Percentiles rank a stretch among this genome's conserved stretches.
phyloP scores from a whole-genome alignment of 2,797 vertebrate genomes.

The Notolabrus celidotus region DNA sequence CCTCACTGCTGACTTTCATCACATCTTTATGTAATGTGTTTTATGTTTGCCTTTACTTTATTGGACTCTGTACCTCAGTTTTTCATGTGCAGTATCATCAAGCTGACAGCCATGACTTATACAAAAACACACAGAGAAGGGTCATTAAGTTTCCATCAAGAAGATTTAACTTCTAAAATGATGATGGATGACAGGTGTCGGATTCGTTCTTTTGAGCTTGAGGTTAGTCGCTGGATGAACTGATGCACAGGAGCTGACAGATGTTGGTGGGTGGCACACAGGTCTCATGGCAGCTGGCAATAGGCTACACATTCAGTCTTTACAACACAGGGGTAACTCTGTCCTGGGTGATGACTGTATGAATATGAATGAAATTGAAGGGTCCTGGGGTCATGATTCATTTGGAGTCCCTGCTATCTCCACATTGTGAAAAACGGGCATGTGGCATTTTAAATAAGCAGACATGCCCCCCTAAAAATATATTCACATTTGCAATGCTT shows the following conservation, averaged over 20 bases:
- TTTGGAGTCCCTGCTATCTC: conserved; percentile 12
- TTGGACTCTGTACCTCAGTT: background rate
- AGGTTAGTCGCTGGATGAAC: conserved; percentile 21
- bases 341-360: conserved; percentile 18
- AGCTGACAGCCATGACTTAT: background rate
- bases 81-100: background rate
- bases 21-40: background rate
- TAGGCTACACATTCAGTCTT: conserved; percentile 24
- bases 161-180: conserved; percentile 9
- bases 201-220: conserved; percentile 30
- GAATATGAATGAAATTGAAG: conserved; percentile 35
- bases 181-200: background rate
- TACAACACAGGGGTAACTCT: conserved; percentile 41
- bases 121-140: no score
- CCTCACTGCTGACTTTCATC: no score
- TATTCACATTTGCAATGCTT: conserved; percentile 15
- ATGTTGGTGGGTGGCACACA: conserved; percentile 61
- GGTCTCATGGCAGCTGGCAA: conserved; percentile 24
- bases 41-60: background rate
- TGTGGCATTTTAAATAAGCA: conserved; percentile 18
- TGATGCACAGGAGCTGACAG: conserved; percentile 53
- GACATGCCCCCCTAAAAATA: background rate
- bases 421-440: conserved; percentile 15
- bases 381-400: conserved; percentile 21
- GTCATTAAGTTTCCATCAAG: background rate